Evolutionary conservation across 2,113 vertebrate genomes (phyloP).

Genomic region (Salminus brasiliensis): DNA sequence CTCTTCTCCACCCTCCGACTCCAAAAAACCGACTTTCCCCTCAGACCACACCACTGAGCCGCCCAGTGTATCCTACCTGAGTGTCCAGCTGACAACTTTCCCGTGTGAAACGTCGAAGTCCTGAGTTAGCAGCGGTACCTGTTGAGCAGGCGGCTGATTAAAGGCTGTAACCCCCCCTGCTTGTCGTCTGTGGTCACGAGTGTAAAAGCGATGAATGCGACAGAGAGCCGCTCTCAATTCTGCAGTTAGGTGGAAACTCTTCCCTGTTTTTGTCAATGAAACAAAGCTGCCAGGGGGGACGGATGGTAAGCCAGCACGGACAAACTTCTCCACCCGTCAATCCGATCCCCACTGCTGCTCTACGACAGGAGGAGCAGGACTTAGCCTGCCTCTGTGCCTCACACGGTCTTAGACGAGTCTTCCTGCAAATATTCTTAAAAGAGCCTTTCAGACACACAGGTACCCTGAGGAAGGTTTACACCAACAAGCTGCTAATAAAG

Average conservation of each 20-base stretch:
- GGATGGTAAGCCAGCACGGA: slow-evolving; percentile 64
- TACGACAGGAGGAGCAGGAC: background rate
- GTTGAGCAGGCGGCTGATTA: background rate
- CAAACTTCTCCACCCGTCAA: slow-evolving; percentile 64
- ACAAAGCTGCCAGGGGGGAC: slow-evolving; percentile 47
- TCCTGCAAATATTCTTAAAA: no score
- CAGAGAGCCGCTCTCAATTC: background rate
- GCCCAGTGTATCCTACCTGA: background rate
- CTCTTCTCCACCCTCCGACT: background rate
- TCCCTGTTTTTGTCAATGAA: slow-evolving; percentile 55
- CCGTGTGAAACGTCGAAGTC: background rate
- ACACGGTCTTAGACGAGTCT: no score
- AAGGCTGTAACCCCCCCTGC: background rate
- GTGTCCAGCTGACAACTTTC: background rate
- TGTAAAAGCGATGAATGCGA: background rate
- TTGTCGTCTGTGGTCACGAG: background rate
- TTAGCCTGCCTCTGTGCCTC: background rate
- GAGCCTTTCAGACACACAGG: no score
- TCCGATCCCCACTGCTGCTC: background rate
- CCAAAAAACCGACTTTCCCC: background rate
- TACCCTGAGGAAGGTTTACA: no score
- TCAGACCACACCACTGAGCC: background rate
- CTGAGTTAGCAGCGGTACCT: background rate
- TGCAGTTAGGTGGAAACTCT: background rate
- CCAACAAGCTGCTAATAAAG: no score